Evolutionary conservation across 1,140 invertebrate genomes (phyloP).

Genomic region (Scaptodrosophila lebanonensis): DNA sequence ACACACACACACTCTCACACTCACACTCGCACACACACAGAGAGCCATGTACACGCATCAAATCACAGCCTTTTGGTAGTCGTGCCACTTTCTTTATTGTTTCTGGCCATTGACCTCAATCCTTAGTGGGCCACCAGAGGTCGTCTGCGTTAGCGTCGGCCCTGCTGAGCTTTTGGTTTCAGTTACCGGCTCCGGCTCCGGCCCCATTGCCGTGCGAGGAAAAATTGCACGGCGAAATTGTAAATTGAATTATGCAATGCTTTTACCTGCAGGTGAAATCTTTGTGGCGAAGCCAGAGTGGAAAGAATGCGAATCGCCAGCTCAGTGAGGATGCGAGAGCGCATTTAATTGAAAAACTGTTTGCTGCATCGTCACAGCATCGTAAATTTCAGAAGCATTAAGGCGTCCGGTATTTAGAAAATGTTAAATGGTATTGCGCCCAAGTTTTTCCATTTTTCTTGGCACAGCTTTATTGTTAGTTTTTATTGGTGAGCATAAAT

Average conservation of each 20-base stretch:
- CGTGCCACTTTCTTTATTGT: constrained; percentile 40
- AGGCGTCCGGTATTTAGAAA: too few relatives aligned
- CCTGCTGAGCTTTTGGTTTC: background rate
- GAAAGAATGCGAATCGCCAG: background rate
- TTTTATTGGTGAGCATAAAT: too few relatives aligned
- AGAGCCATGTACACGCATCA: constrained; percentile 1
- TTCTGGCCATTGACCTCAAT: constrained; percentile 56
- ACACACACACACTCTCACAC: constrained; percentile 8
- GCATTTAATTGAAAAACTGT: too few relatives aligned
- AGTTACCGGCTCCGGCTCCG: too few relatives aligned
- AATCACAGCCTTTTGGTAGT: constrained; percentile 23
- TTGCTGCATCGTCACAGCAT: too few relatives aligned
- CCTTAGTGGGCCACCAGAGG: constrained; percentile 32
- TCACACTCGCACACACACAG: background rate
- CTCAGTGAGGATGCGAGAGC: background rate
- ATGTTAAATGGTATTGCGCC: too few relatives aligned
- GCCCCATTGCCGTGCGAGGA: constrained; percentile 10
- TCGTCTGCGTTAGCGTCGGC: constrained; percentile 1
- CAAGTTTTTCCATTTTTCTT: too few relatives aligned
- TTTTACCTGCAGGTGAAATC: constrained; percentile 38
- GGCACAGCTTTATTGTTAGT: too few relatives aligned
- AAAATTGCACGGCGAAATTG: constrained; percentile 25
- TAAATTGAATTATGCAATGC: constrained; percentile 47
- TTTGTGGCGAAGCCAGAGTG: constrained; percentile 5
- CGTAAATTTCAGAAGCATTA: too few relatives aligned